Base-by-base conservation (phyloP, 2,113 vertebrate genomes). In the Eulacestoma nigropectus region DNA sequence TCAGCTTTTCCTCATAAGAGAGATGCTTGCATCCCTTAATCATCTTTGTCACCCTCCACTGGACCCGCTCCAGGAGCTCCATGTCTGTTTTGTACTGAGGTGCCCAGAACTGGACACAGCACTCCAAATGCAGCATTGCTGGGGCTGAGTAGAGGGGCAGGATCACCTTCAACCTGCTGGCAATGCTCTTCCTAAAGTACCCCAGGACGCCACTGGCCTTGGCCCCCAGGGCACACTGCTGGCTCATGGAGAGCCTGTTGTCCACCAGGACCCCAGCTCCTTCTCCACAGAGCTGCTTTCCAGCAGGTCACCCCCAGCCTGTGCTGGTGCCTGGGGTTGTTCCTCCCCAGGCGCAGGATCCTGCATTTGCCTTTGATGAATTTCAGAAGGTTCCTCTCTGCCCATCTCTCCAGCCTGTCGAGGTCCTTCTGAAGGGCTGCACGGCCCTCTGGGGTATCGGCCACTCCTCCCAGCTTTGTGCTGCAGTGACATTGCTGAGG, bases 181-280 rank as follows among this genome's bases (percentile, higher is more conserved):
- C 49, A 18, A 0, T 35, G 21, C 41, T 64, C 4, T 6, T 23
- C 49, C 2, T 8, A 49, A 10, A 2, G 20, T n/a, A 63, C 0
- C 5, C 25, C 20, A 63, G 23, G 10, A 21, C 47, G 17, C 2
- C 64, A n/a, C 10, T 19, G 10, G 39, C 8, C 15, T 22, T n/a
- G 33, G 27, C 1, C n/a, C 7, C 47, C 18, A 59, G 18, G 11
- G 7, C 63, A 49, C 30, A 59, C 32, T 23, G 39, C 22, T 69
- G 63, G 18, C 22, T 29, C 63, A 39, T 2, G 23, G 29, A 29
- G 20, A 33, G 5, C 49, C 39, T 56, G 11, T 0, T 74, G 14
- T 10, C 37, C 27, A 69, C 7, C 64, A 30, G 19, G 1, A 70
- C n/a, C 16, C 10, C 56, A 70, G 56, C 12, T 60, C 29, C 37